phyloP scores from a whole-genome alignment of 2,888 invertebrate species.

The Mantis religiosa region DNA sequence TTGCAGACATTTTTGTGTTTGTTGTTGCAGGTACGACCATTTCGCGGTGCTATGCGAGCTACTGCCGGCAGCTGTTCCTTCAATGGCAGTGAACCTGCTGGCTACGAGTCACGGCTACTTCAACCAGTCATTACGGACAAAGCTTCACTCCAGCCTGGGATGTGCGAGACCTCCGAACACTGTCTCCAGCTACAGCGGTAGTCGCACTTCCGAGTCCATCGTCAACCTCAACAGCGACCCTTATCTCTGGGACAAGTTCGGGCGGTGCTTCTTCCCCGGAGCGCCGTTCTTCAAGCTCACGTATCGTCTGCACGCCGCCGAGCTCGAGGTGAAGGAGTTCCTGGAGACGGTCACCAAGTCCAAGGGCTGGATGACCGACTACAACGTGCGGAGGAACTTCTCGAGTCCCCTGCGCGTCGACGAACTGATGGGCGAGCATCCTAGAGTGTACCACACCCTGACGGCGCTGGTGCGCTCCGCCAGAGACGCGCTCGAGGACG shows the following conservation, averaged over 20 bases:
- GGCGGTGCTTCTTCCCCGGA: conserved; percentile 61
- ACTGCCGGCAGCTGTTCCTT: conserved; percentile 61
- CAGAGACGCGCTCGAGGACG: conserved; percentile 53
- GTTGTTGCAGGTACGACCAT: conserved; percentile 56
- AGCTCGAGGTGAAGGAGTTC: conserved; percentile 39
- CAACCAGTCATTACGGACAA: conserved; percentile 50
- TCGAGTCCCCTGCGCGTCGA: conserved; percentile 62
- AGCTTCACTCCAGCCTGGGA: conserved; percentile 49
- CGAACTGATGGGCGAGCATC: conserved; percentile 54
- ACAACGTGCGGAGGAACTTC: conserved; percentile 64
- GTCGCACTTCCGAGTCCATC: conserved; percentile 40
- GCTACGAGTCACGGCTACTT: conserved; percentile 58
- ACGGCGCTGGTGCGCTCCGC: conserved; percentile 52
- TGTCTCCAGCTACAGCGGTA: conserved; percentile 21
- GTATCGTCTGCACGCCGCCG: conserved; percentile 45
- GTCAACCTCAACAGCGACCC: conserved; percentile 57
- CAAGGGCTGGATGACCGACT: conserved; percentile 63
- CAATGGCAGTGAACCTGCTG: conserved; percentile 57
- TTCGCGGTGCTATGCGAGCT: conserved; percentile 66
- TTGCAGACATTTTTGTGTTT: conserved; percentile 41
- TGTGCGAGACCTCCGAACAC: conserved; percentile 46
- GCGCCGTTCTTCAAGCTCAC: conserved; percentile 52
- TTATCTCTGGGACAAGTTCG: conserved; percentile 57
- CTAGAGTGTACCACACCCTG: conserved; percentile 56
- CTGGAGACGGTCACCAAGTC: conserved; percentile 25